Evolutionary conservation across 2,797 vertebrate genomes (phyloP).

Genomic region (Decapterus maruadsi): DNA sequence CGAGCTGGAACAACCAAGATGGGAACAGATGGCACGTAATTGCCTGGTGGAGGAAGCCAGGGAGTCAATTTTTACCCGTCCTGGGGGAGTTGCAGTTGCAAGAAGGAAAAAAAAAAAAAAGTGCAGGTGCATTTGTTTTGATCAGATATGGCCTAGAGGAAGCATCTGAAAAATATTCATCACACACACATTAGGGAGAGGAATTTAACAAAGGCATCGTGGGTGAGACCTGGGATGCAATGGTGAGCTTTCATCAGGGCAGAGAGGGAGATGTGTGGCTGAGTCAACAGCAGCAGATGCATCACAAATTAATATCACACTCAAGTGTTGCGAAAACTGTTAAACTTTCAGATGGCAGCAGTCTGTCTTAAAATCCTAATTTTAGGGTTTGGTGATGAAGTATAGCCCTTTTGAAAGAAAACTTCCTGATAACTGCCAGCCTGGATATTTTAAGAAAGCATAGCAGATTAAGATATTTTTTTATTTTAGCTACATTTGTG

Average conservation of each 20-base stretch:
- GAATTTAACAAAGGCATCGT: slow-evolving; percentile 74
- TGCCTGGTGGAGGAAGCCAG: slow-evolving; percentile 90
- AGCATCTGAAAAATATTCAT: slow-evolving; percentile 85
- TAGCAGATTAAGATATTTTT: neutral
- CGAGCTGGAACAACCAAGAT: slow-evolving; percentile 89
- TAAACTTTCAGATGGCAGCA: slow-evolving; percentile 62
- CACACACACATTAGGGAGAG: slow-evolving; percentile 81
- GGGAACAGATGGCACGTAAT: slow-evolving; percentile 91
- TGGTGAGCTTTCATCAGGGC: slow-evolving; percentile 69
- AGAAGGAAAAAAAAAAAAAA: slow-evolving; percentile 76
- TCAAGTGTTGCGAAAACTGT: slow-evolving; percentile 73
- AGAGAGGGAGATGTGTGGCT: slow-evolving; percentile 49
- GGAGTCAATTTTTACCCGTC: slow-evolving; percentile 91
- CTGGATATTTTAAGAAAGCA: neutral
- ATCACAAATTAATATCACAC: slow-evolving; percentile 77
- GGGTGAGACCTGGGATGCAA: slow-evolving; percentile 62
- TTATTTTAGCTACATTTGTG: neutral
- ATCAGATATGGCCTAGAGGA: slow-evolving; percentile 88
- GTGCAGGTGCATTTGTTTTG: slow-evolving; percentile 91
- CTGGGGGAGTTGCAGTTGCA: slow-evolving; percentile 87
- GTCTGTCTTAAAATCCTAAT: slow-evolving; percentile 41
- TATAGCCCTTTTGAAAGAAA: neutral
- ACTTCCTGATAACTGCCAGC: neutral
- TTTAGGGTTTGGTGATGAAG: slow-evolving; percentile 33
- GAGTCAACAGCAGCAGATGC: slow-evolving; percentile 80